Evolutionary conservation across 2,888 invertebrate genomes (phyloP), one percentile per base, ranked within the genome.

Genomic region (Allophyes oxyacanthae): DNA sequence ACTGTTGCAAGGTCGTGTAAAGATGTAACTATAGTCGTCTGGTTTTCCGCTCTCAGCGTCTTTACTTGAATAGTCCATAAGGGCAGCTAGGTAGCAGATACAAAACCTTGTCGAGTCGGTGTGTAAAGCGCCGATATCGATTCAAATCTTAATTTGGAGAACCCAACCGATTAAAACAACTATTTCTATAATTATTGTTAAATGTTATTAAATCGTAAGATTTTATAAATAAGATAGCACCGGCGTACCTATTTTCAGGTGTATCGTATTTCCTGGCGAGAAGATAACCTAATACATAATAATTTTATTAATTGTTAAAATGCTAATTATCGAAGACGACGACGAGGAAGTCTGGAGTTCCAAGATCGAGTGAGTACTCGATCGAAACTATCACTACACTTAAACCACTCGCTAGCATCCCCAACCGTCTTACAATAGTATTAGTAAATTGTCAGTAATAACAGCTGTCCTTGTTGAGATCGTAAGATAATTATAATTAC

Each of bases 331-430:
- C 26, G 83, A 84, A 40, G 84, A 87, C 49, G 84, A 84, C 50
- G 79, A 79, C 30, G 65, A 56, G 30, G 85, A 87, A 65, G 79
- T 87, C 66, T 88, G 88, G 88, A 88, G 84, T 79, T 68, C 83
- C 32, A 81, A 84, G 57, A 87, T 88, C 77, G 85, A 88, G 87
- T 88, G 82, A 88, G 88, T 87, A 86, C 77, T 79, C 78, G 79
- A 57, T 75, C 67, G 51, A 33, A 49, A 56, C 28, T 38, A 63
- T 52, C 41, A 45, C 59, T 58, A 54, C 46, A 59, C 52, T 41
- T n/a, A 43, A 49, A 64, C 72, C 76, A 76, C 75, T 80, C 75
- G 75, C 72, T 66, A 36, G 61, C 67, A 53, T 57, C 48, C 75
- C 69, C 51, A 33, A 66, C 50, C 46, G 42, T 30, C 41, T 46